Percentiles rank a stretch among this genome's conserved stretches.
Evolutionary conservation across 2,113 vertebrate species (phyloP).

Genomic region (Aspiorhynchus laticeps): DNA sequence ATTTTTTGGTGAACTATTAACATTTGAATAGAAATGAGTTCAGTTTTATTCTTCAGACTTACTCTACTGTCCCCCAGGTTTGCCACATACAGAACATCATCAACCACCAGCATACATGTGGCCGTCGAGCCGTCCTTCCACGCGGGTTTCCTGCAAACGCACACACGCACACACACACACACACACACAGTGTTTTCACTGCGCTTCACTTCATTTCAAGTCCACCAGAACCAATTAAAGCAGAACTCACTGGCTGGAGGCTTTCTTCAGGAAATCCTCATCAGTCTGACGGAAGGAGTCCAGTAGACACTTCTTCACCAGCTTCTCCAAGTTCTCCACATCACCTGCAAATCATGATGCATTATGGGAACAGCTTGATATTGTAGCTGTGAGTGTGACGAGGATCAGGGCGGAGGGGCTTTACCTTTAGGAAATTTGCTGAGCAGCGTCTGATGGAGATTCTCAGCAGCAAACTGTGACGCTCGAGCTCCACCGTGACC

Average conservation of each 20-base stretch:
- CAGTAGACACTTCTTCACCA: conserved; percentile 89
- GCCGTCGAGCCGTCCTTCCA: conserved; percentile 98
- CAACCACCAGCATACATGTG: conserved; percentile 88
- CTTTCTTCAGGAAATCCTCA: conserved; percentile 94
- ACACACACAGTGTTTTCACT: neutral
- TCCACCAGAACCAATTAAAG: neutral
- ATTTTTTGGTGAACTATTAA: no score
- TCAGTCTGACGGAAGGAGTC: conserved; percentile 94
- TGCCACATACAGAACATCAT: conserved; percentile 89
- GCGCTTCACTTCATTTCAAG: neutral
- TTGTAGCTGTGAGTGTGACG: neutral
- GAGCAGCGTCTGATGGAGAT: conserved; percentile 88
- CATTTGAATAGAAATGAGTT: neutral
- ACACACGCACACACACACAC: conserved; percentile 5
- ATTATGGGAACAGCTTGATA: neutral
- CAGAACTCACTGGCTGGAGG: conserved; percentile 92
- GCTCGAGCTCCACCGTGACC: conserved; percentile 91
- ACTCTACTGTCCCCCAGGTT: conserved; percentile 97
- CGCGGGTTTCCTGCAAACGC: conserved; percentile 85
- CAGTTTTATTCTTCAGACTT: conserved; percentile 47
- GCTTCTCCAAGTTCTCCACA: conserved; percentile 84
- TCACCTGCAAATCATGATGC: conserved; percentile 76
- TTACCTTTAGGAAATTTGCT: conserved; percentile 91
- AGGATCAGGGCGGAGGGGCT: neutral
- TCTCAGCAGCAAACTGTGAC: conserved; percentile 89